phyloP scores from a whole-genome alignment of 2,888 invertebrate genomes.

The Apantesis nais region DNA sequence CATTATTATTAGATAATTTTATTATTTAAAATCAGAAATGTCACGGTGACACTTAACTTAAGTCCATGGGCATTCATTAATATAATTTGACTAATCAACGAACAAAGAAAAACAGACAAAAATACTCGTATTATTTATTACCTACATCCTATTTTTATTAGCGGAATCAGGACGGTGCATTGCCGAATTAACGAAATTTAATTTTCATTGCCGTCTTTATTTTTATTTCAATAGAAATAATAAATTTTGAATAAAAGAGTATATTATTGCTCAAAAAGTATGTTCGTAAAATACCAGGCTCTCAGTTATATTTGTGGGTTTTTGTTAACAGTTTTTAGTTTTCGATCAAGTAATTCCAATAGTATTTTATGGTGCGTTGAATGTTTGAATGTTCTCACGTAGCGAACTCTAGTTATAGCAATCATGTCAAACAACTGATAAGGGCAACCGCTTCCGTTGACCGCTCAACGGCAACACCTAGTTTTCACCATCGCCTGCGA shows the following conservation, averaged over 20 bases:
- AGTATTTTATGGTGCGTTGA: constrained; percentile 30
- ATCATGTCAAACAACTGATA: constrained; percentile 75
- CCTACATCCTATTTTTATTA: background rate
- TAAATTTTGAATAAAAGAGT: background rate
- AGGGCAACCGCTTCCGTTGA: constrained; percentile 74
- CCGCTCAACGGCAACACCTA: constrained; percentile 39
- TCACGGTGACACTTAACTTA: background rate
- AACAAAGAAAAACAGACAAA: background rate
- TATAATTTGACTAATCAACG: background rate
- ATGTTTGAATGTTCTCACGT: constrained; percentile 69
- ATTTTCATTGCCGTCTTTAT: background rate
- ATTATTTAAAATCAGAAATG: background rate
- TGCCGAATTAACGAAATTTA: background rate
- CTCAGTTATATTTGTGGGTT: background rate
- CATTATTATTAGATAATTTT: too few relatives aligned
- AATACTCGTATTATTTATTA: background rate
- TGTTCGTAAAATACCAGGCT: background rate
- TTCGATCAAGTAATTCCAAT: constrained; percentile 9
- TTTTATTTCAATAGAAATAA: background rate
- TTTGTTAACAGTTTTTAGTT: background rate
- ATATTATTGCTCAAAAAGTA: background rate
- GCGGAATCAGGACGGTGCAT: background rate
- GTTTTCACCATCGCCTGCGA: constrained; percentile 64
- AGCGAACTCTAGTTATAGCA: constrained; percentile 56
- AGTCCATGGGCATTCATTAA: background rate